Percentiles rank a stretch among this genome's conserved stretches.
Evolutionary conservation across 2,888 invertebrate genomes (phyloP).

Genomic region (Diplolepis rosae): DNA sequence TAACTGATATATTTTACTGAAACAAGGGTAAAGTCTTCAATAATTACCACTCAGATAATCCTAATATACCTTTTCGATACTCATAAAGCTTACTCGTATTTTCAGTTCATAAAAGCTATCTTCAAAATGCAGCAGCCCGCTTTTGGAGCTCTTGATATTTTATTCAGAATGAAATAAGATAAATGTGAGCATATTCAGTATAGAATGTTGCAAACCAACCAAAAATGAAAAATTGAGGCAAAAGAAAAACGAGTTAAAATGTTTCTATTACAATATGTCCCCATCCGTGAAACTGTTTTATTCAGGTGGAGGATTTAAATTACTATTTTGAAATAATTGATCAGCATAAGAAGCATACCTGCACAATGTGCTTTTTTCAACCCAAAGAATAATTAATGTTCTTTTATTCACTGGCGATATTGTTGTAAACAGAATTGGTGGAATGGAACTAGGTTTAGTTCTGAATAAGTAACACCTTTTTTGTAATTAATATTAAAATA

Average conservation of each 20-base stretch:
- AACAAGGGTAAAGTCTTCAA: background rate
- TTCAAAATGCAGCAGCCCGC: background rate
- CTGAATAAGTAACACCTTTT: no score
- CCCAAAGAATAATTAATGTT: background rate
- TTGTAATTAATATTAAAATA: background rate
- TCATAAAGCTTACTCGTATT: background rate
- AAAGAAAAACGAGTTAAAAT: background rate
- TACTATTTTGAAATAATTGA: constrained; percentile 6
- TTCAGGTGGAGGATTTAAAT: constrained; percentile 16
- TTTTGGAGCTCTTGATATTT: constrained; percentile 34
- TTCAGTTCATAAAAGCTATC: background rate
- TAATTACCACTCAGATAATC: background rate
- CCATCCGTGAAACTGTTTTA: constrained; percentile 23
- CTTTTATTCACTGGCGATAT: background rate
- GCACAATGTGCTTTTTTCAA: background rate
- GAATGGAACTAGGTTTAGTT: background rate
- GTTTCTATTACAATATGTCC: constrained; percentile 16
- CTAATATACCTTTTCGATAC: background rate
- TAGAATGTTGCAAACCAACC: constrained; percentile 13
- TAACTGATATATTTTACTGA: no score
- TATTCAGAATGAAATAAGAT: constrained; percentile 33
- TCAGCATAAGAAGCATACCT: background rate
- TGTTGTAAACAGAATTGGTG: background rate
- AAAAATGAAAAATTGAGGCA: constrained; percentile 20
- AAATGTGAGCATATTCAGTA: constrained; percentile 14